Base-by-base conservation (phyloP, 2,113 vertebrate species). In the Dicrurus megarhynchus region DNA sequence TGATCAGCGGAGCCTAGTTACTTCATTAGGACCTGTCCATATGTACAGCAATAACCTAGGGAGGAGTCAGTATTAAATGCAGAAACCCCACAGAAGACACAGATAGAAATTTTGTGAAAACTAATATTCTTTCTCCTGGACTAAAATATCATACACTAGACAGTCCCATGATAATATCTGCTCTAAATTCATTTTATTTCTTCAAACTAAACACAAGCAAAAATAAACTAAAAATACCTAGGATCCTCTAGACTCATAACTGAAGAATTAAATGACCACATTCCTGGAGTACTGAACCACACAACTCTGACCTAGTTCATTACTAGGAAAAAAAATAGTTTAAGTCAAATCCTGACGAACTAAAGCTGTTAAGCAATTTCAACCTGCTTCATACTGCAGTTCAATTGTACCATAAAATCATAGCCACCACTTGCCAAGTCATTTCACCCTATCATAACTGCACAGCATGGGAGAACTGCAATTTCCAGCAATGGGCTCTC, bases 351-450 rank as follows among this genome's bases (percentile, higher is more conserved):
- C 61, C 70, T 81, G 68, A 87, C 35, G 56, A 79, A 96, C 64
- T 88, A 84, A 94, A 93, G 75, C 89, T 93, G 65, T 91, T 95
- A 93, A 96, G 82, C 64, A 91, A 71, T 93, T 95, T 95, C 39
- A 90, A 83, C 80, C 57, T 91, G 57, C 87, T 90, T 59, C n/a
- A 1, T 71, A 55, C 47, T 74, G 56, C 61, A 63, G 61, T 69
- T 74, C 77, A 76, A 42, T 92, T 95, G 93, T 95, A 56, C 86
- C 93, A 82, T 95, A 93, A 94, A 84, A 95, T 94, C 84, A 75
- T 56, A 94, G 84, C 61, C 61, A 88, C 50, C 63, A 44, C 91
- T 92, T 96, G 90, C 90, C 90, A 97, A 59, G 87, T 80, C 80
- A 93, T 97, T 78, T 84, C 82, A 88, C 69, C 87, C 92, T 84